Conservation (phyloP, 1,140 invertebrate genomes). For the Schlechtendalia chinensis region DNA sequence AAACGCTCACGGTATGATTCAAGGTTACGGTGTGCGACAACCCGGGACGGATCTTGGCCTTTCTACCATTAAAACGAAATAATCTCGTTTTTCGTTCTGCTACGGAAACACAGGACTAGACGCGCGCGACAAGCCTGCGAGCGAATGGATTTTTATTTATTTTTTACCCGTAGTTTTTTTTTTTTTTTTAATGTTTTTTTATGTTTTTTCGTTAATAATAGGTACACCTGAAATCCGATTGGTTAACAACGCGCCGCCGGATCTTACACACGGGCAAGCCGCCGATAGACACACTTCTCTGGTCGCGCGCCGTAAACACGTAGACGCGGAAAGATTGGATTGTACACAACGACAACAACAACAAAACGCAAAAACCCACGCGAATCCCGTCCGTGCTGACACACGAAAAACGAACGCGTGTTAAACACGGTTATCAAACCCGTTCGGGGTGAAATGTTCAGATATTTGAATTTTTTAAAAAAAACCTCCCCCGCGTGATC, state of each 20-base stretch:
- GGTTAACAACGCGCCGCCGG: conserved; percentile 14
- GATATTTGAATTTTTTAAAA: too few relatives aligned
- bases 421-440: background rate
- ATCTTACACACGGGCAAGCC: background rate
- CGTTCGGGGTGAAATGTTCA: background rate
- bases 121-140: background rate
- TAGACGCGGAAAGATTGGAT: background rate
- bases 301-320: background rate
- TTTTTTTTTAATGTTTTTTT: background rate
- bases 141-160: conserved; percentile 14
- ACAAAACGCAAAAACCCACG: too few relatives aligned
- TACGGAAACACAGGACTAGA: conserved; percentile 15
- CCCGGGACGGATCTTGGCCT: conserved; percentile 48
- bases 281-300: background rate
- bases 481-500: too few relatives aligned
- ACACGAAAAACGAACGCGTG: background rate
- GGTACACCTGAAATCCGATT: conserved; percentile 17
- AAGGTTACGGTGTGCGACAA: conserved; percentile 47
- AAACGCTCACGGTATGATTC: conserved; percentile 47
- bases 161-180: too few relatives aligned
- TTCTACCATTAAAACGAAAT: conserved; percentile 47
- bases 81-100: conserved; percentile 43
- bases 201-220: conserved; percentile 22
- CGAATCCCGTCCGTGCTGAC: too few relatives aligned
- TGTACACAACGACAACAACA: background rate